Evolutionary conservation across 2,888 invertebrate genomes (phyloP).

Genomic region (Epicampocera succincta): DNA sequence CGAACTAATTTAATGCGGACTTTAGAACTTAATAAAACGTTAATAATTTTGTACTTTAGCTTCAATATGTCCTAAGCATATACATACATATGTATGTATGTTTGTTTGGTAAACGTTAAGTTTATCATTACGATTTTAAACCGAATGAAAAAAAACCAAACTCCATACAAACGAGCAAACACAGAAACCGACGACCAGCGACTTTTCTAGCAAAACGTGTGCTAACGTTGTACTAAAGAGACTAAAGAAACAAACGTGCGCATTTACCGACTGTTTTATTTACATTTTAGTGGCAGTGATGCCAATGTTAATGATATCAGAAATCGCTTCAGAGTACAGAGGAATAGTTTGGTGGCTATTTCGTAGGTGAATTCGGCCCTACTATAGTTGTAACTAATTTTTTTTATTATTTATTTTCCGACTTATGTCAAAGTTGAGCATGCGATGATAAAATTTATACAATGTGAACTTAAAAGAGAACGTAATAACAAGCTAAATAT

Average conservation of each 20-base stretch:
- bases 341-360: too few relatives aligned
- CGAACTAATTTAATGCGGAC: background rate
- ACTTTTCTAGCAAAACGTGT: constrained; percentile 12
- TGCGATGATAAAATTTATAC: too few relatives aligned
- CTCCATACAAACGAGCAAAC: background rate
- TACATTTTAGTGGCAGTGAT: background rate
- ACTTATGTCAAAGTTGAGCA: too few relatives aligned
- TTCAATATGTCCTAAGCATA: constrained; percentile 7
- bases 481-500: too few relatives aligned
- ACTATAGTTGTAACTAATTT: too few relatives aligned
- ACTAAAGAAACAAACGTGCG: constrained; percentile 65
- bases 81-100: background rate
- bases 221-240: constrained; percentile 45
- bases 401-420: too few relatives aligned
- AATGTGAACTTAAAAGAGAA: too few relatives aligned
- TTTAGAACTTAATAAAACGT: constrained; percentile 1
- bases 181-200: too few relatives aligned
- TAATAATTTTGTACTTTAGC: constrained; percentile 8
- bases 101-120: constrained; percentile 2
- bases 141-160: constrained; percentile 11
- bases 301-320: constrained; percentile 3
- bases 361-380: too few relatives aligned
- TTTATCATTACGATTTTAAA: constrained; percentile 36
- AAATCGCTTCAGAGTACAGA: too few relatives aligned
- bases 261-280: constrained; percentile 18